A percentile compares a stretch with the other conserved stretches of the same genome.
Evolutionary conservation across 2,113 vertebrate species (phyloP).

Genomic region (Diphyllodes magnificus): DNA sequence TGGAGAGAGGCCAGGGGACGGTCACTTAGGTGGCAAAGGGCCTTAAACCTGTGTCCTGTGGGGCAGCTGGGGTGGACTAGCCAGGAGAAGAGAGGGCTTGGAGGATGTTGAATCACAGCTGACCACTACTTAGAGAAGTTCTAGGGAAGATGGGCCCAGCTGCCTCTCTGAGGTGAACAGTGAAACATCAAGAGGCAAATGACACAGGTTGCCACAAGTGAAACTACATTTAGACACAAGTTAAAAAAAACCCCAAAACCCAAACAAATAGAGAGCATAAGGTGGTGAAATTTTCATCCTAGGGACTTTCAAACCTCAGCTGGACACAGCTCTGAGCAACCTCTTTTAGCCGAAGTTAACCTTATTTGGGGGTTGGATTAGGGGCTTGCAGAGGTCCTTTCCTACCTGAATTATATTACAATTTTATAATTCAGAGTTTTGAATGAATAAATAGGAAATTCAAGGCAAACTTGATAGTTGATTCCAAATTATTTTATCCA

Average conservation of each 20-base stretch:
- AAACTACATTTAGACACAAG: background rate
- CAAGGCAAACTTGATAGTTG: background rate
- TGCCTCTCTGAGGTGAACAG: background rate
- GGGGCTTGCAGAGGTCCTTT: background rate
- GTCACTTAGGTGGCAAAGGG: background rate
- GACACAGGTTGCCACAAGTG: background rate
- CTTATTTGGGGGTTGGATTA: background rate
- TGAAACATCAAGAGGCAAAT: background rate
- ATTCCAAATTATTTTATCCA: background rate
- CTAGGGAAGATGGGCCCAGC: background rate
- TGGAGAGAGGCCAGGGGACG: background rate
- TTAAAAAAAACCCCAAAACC: background rate
- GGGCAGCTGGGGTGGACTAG: background rate
- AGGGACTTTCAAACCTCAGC: background rate
- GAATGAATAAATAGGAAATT: background rate
- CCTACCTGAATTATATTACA: background rate
- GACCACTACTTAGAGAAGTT: background rate
- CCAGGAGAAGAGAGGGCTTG: background rate
- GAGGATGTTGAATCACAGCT: background rate
- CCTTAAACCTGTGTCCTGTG: background rate
- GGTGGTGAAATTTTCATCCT: background rate
- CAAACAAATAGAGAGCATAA: background rate
- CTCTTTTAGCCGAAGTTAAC: background rate
- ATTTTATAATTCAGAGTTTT: background rate
- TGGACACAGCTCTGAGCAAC: background rate